Conservation (phyloP, 2,797 vertebrate species). For the Pteronotus mesoamericanus region DNA sequence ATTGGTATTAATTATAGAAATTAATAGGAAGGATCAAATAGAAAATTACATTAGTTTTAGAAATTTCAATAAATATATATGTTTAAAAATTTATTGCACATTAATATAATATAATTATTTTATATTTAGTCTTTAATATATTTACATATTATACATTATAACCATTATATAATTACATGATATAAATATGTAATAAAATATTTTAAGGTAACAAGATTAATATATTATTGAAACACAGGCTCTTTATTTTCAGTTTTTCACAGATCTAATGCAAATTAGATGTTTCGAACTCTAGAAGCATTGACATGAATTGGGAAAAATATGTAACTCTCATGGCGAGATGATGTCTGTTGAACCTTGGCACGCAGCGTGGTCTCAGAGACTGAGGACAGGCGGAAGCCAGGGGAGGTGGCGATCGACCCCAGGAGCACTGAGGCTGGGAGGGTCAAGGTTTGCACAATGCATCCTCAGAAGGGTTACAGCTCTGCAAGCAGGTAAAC, state of each 20-base stretch:
- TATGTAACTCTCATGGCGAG: background rate
- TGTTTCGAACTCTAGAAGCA: background rate
- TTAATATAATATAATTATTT: background rate
- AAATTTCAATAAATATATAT: background rate
- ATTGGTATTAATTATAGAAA: background rate
- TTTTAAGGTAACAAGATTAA: background rate
- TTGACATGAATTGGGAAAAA: background rate
- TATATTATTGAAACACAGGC: background rate
- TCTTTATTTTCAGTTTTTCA: background rate
- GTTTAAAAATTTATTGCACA: background rate
- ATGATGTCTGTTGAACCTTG: background rate
- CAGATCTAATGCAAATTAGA: background rate
- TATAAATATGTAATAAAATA: background rate
- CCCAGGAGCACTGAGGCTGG: background rate
- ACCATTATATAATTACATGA: background rate
- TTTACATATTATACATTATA: background rate
- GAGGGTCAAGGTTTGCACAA: background rate
- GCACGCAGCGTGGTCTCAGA: background rate
- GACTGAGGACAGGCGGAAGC: background rate
- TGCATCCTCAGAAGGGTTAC: background rate
- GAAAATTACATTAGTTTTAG: background rate
- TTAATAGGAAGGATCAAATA: background rate
- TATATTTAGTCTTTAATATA: background rate
- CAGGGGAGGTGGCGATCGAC: background rate
- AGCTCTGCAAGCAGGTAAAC: background rate